Conservation (phyloP, 2,113 vertebrate species). For the Macrotus californicus region DNA sequence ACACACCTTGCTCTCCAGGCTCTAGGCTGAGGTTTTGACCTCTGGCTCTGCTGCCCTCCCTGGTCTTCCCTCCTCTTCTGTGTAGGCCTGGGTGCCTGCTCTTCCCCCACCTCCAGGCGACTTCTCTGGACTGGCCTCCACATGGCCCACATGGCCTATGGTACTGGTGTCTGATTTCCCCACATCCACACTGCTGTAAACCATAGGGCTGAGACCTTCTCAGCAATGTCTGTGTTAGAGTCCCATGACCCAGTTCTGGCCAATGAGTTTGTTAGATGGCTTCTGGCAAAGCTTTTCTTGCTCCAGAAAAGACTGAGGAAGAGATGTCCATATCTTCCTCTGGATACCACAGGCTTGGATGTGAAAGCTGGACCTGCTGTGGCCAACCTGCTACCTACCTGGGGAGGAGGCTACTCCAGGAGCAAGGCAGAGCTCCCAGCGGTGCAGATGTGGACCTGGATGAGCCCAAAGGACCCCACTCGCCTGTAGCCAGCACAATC, state of each 20-base stretch:
- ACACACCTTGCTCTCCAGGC: neutral
- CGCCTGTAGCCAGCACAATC: neutral
- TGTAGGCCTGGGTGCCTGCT: neutral
- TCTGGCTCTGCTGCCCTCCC: neutral
- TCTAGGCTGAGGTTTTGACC: neutral
- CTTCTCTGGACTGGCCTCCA: neutral
- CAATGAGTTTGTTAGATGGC: neutral
- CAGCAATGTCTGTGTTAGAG: neutral
- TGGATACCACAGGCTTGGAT: no score
- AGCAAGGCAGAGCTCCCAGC: neutral
- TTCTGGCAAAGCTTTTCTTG: neutral
- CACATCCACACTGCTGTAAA: no score
- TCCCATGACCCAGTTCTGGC: neutral
- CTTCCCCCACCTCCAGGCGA: neutral
- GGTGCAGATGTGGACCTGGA: no score
- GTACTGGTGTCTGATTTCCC: neutral
- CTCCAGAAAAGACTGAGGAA: neutral
- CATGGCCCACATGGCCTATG: no score
- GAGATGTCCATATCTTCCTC: neutral
- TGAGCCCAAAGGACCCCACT: rapidly evolving
- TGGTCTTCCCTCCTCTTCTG: neutral
- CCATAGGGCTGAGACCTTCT: neutral
- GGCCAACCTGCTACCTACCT: neutral
- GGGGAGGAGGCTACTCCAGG: no score
- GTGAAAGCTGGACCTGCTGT: neutral